Base-by-base conservation (phyloP, 37 sponge, comb jelly and placozoan genomes). In the Geodia barretti region DNA sequence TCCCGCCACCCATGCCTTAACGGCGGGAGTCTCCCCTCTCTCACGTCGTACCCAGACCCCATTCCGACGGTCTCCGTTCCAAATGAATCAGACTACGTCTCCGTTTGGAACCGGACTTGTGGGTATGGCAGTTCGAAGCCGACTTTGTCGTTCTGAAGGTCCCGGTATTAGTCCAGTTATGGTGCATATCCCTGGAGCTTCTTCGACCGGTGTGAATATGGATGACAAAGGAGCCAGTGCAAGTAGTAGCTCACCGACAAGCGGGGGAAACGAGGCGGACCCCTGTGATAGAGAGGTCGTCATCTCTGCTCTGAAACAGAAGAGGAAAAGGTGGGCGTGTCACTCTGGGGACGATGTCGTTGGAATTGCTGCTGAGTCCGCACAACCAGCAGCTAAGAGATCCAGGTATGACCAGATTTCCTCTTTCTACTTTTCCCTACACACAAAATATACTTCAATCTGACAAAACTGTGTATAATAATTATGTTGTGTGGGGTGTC, bases 231-330 rank as follows among this genome's bases (percentile, higher is more conserved):
- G n/a, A n/a, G n/a, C n/a, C n/a, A 47, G 11, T 14, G 11, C 54
- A 47, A 17, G 11, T 47, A 14, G 54, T 7, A 17, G 11, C 14
- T 7, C 11, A 17, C 11, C 11, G 54, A 47, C 54, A 7, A 47
- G 54, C 54, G 54, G 54, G 54, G 54, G 14, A 14, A 47, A 47
- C 14, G 11, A 47, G n/a, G 14, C 61, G 9, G 60, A 87, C 32
- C 87, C 87, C n/a, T 87, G 87, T 68, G 81, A 87, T 39, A 80
- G 74, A 60, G 67, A 79, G 17, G 81, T 80, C 7, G 76, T 87
- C 23, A 25, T 87, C 68, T 73, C 74, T 39, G 87, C 87, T 29
- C 35, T 87, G 61, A 73, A 79, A 11, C 80, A 80, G 38, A 79
- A 68, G 35, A 74, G 87, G 81, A 69, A 76, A 59, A 19, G 42